Percentiles rank a stretch among this genome's conserved stretches.
phyloP scores from a whole-genome alignment of 2,888 invertebrate species.

The Drosophila multiciliata region DNA sequence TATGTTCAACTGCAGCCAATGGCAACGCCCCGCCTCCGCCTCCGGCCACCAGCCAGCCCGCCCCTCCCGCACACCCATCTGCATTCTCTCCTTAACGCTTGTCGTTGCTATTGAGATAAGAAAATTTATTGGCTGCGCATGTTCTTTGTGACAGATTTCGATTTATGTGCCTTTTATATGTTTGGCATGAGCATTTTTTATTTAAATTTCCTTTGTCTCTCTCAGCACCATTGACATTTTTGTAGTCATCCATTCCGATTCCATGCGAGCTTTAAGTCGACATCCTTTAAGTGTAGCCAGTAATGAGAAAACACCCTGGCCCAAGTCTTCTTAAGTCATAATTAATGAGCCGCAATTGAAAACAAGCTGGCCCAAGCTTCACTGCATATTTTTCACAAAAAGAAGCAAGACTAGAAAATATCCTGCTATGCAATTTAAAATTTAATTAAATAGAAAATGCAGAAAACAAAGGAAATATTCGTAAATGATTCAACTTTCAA shows the following conservation, averaged over 20 bases:
- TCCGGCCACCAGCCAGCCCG: neutral
- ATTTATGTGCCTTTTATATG: constrained; percentile 79
- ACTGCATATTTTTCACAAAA: neutral
- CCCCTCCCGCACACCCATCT: constrained; percentile 18
- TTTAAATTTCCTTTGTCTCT: constrained; percentile 61
- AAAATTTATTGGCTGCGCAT: constrained; percentile 80
- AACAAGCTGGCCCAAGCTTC: constrained; percentile 34
- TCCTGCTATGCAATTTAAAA: neutral
- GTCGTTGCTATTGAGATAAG: constrained; percentile 82
- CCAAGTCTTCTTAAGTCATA: constrained; percentile 28
- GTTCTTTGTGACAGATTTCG: constrained; percentile 82
- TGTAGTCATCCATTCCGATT: constrained; percentile 10
- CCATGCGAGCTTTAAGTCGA: constrained; percentile 38
- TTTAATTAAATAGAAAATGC: neutral
- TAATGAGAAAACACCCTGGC: constrained; percentile 33
- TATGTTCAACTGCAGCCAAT: constrained; percentile 62
- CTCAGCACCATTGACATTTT: constrained; percentile 15
- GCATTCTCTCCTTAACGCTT: constrained; percentile 68
- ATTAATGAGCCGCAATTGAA: constrained; percentile 62
- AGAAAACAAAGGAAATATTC: neutral
- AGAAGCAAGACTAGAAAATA: neutral
- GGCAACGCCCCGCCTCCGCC: constrained; percentile 42
- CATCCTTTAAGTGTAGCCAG: constrained; percentile 48
- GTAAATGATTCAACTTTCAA: neutral
- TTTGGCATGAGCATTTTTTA: constrained; percentile 60